A percentile compares a stretch with the other conserved stretches of the same genome.
phyloP scores from a whole-genome alignment of 2,888 invertebrate genomes.

The Epistrophella euchroma region DNA sequence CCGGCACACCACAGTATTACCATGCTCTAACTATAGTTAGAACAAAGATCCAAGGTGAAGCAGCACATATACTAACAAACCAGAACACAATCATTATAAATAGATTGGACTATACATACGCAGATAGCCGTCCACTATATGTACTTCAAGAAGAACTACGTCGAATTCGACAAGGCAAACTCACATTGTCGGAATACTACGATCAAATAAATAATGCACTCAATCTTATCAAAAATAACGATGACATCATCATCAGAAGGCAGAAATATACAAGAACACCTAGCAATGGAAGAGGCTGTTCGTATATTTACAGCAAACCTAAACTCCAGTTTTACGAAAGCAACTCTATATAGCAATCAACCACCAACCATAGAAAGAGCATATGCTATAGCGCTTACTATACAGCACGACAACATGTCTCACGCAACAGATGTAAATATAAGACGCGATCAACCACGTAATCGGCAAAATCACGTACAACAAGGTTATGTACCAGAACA shows the following conservation, averaged over 20 bases:
- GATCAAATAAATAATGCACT: not conserved
- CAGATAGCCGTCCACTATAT: not conserved
- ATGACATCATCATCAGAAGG: not conserved
- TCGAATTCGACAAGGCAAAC: not conserved
- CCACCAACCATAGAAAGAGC: no score
- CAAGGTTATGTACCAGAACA: not conserved
- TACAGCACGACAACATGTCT: not conserved
- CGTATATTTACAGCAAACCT: not conserved
- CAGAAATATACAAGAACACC: not conserved
- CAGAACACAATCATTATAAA: slow-evolving; percentile 2
- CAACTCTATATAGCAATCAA: no score
- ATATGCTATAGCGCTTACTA: not conserved
- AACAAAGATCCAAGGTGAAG: no score
- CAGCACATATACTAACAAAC: not conserved
- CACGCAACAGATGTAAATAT: not conserved
- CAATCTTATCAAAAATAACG: not conserved
- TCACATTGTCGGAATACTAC: not conserved
- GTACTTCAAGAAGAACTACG: not conserved
- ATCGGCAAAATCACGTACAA: no score
- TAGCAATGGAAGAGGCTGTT: not conserved
- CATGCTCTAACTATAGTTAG: no score
- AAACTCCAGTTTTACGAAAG: not conserved
- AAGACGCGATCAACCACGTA: no score
- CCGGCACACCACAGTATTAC: no score
- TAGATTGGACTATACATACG: slow-evolving; percentile 2